Base-by-base conservation (phyloP, 2,797 vertebrate genomes). In the Thunnus albacares region DNA sequence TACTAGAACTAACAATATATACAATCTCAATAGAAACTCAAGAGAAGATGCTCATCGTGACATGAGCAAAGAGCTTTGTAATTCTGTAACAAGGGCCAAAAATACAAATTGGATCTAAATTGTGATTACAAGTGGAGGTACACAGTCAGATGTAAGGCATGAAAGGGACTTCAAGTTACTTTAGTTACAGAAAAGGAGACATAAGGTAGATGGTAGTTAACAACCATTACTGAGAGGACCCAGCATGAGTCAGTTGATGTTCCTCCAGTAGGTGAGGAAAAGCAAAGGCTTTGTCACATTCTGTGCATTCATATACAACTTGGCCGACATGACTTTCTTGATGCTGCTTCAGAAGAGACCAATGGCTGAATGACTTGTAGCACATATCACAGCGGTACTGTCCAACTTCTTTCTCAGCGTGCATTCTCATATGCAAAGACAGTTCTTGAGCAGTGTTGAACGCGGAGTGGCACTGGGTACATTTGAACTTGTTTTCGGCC, bases 241-340 rank as follows among this genome's bases (percentile, higher is more conserved):
- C 79, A 59, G 67, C 83, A 81, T 96, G 95, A 71, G 86, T 92
- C 61, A 83, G 83, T 72, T 96, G 95, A 87, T 96, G 96, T 84
- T 96, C 87, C 52, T 95, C 95, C 77, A 96, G 87, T 20, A 96
- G 92, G 71, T 95, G 91, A 68, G 93, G 95, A 83, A 96, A 96
- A 83, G 96, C 95, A 86, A 96, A 96, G 1, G 95, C 96, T 87
- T 96, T 96, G 80, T 96, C 96, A 85, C 96, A 96, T 85, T 96
- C 96, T 9, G 93, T 95, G 85, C 96, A 96, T 88, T 96, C 96
- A 73, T 96, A 96, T 2, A 96, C 96, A 61, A 96, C 92, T 83
- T 96, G 92, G 0, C 96, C 96, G 2, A 96, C 92, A 49, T 96
- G 96, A 55, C 94, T 95, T 84, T 96, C 96, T 87, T 96, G 95